Evolutionary conservation across 2,888 invertebrate species (phyloP).

Genomic region (Catonia carolina): DNA sequence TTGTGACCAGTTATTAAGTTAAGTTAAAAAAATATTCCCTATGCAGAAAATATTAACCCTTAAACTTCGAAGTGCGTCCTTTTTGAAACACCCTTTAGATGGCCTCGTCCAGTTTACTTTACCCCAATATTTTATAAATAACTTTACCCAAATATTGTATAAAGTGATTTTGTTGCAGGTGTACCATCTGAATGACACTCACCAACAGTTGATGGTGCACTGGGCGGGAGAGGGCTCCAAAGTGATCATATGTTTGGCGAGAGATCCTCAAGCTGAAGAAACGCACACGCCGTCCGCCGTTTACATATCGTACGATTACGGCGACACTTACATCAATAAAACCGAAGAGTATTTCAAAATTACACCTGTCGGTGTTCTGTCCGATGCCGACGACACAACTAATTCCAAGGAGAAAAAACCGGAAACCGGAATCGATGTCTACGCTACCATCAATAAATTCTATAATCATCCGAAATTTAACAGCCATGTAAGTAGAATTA

Average conservation of each 20-base stretch:
- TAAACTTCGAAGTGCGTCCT: no score
- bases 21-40: no score
- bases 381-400: neutral
- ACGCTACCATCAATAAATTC: conserved; percentile 74
- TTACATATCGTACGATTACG: conserved; percentile 83
- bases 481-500: conserved; percentile 69
- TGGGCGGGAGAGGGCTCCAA: conserved; percentile 80
- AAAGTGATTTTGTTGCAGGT: conserved; percentile 50
- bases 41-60: no score
- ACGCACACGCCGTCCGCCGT: conserved; percentile 57
- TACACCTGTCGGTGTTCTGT: conserved; percentile 42
- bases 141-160: no score
- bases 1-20: no score
- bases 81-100: no score
- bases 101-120: no score
- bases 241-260: conserved; percentile 78
- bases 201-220: conserved; percentile 84
- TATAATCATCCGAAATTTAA: conserved; percentile 75
- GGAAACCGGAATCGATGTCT: conserved; percentile 41
- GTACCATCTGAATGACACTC: conserved; percentile 71
- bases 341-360: conserved; percentile 54
- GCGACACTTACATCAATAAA: conserved; percentile 68
- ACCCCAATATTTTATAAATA: no score
- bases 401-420: conserved; percentile 35
- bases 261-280: conserved; percentile 51